Conservation (phyloP, 2,113 vertebrate genomes). For the Planiliza haematocheilus region DNA sequence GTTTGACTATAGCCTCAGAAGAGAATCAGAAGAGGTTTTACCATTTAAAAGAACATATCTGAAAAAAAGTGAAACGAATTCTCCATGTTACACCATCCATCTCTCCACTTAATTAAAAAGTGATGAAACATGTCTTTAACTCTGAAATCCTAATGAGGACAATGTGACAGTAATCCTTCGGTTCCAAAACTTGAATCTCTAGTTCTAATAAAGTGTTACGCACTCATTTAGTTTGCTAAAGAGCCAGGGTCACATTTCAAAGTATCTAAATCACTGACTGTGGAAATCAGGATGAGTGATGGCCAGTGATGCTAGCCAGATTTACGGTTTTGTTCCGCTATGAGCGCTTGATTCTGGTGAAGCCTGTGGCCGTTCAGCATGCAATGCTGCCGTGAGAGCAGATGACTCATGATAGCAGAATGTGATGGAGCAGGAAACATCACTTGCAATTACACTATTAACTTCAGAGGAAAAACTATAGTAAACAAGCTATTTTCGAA, state of each 20-base stretch:
- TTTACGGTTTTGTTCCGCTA: conserved; percentile 33
- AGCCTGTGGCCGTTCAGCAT: conserved; percentile 8
- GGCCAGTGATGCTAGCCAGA: conserved; percentile 15
- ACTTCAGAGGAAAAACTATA: conserved; percentile 41
- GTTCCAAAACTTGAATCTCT: conserved; percentile 13
- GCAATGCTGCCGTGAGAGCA: conserved; percentile 27
- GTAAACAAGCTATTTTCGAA: conserved; percentile 73
- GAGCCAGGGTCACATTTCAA: conserved; percentile 53
- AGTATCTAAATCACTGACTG: conserved; percentile 35
- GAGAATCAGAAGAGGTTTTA: neutral
- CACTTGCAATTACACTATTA: conserved; percentile 32
- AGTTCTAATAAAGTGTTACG: conserved; percentile 45
- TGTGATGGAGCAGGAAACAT: conserved; percentile 56
- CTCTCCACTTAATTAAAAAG: conserved; percentile 23
- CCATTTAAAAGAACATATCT: neutral
- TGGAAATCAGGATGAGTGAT: conserved; percentile 33
- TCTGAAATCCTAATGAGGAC: conserved; percentile 61
- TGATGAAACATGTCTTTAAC: conserved; percentile 37
- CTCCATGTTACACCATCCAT: conserved; percentile 23
- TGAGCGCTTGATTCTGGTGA: conserved; percentile 10
- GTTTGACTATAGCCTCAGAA: too few relatives aligned
- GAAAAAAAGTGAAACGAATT: conserved; percentile 7
- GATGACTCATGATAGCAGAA: conserved; percentile 60
- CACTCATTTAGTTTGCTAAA: conserved; percentile 17
- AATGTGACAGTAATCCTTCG: conserved; percentile 55